Evolutionary conservation across 2,888 invertebrate species (phyloP).

Genomic region (Epiblema foenella): DNA sequence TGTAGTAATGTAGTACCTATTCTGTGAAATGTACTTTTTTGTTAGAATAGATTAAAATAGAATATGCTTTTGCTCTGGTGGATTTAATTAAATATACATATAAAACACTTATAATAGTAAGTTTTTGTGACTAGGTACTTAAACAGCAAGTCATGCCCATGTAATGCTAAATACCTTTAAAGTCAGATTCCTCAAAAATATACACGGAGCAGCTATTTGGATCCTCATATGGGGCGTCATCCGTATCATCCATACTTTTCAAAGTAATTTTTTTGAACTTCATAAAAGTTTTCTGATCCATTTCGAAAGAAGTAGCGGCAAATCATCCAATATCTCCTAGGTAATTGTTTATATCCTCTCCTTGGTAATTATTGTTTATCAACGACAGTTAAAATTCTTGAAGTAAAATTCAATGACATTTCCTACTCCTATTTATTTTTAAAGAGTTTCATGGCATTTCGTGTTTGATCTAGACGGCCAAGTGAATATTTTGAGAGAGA

Average conservation of each 20-base stretch:
- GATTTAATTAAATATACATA: too few relatives aligned
- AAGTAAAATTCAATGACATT: constrained; percentile 24
- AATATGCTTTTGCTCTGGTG: too few relatives aligned
- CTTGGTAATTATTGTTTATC: constrained; percentile 43
- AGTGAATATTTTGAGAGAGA: neutral
- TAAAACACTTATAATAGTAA: too few relatives aligned
- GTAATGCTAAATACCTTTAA: too few relatives aligned
- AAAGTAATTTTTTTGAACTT: constrained; percentile 42
- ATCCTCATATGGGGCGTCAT: constrained; percentile 22
- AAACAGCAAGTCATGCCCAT: too few relatives aligned
- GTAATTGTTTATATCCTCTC: constrained; percentile 47
- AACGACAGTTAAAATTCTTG: constrained; percentile 26
- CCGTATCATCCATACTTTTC: constrained; percentile 31
- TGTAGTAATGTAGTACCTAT: too few relatives aligned
- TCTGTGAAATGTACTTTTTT: too few relatives aligned
- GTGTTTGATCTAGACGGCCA: constrained; percentile 50
- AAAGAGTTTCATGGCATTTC: neutral
- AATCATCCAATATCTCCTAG: constrained; percentile 41
- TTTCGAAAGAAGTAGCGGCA: constrained; percentile 40
- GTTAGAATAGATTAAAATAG: too few relatives aligned
- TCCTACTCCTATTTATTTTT: neutral
- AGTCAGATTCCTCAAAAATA: constrained; percentile 36
- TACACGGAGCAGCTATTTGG: constrained; percentile 32
- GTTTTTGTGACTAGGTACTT: too few relatives aligned
- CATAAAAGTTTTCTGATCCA: constrained; percentile 39